Base-by-base conservation (phyloP, 2,797 vertebrate species). In the Aselliscus stoliczkanus region DNA sequence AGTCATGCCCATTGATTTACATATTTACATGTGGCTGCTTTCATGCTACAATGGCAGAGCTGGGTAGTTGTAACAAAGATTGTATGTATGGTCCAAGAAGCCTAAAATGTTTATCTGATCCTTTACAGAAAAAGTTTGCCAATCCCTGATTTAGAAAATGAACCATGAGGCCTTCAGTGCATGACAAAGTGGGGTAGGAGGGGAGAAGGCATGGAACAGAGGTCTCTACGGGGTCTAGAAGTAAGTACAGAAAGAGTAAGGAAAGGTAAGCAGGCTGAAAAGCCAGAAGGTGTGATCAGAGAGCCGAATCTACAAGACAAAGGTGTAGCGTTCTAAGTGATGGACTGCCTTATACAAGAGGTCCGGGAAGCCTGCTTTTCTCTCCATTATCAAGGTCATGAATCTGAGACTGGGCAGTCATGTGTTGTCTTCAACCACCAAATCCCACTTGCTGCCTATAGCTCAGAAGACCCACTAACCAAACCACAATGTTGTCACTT, bases 41-140 rank as follows among this genome's bases (percentile, higher is more conserved):
- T n/a, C n/a, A 17, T 2, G 17, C 31, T 47, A 64, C 47, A 62
- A 31, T 21, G 34, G 44, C 34, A 17, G 42, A 47, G 23, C 1
- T 70, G 34, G 81, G 25, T 27, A 27, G 52, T 5, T 70, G 50
- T 15, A 17, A 83, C 29, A 77, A 42, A 42, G 25, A 39, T 15
- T 7, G 15, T 4, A 37, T 7, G 15, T 4, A 37, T 42, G 7
- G 18, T n/a, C 39, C 34, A 20, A 42, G 52, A 39, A 90, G 60
- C n/a, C 42, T 77, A 67, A 89, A 50, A 70, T 62, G 52, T 42
- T 69, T 90, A 21, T 50, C 42, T 76, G 52, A 42, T 29, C 42
- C 52, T 94, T 52, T 94, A 52, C 29, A 21, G 44, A 29, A 84
- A 88, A 69, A 2, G 5, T 39, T 60, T 60, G 8, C 20, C 70